phyloP scores from a whole-genome alignment of 2,888 invertebrate genomes.

The Dryobota labecula region DNA sequence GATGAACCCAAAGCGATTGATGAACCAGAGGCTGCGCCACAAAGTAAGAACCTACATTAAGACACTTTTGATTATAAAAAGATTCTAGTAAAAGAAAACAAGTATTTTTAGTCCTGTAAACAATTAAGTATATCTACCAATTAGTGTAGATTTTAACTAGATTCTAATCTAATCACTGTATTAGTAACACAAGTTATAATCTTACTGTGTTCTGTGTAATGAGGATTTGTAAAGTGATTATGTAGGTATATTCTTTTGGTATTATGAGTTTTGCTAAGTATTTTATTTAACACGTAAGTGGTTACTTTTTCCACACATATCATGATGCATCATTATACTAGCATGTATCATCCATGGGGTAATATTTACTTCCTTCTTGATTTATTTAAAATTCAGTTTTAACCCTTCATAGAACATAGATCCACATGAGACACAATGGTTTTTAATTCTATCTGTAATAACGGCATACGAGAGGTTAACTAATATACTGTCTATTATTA shows the following conservation, averaged over 20 bases:
- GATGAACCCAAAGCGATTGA: slow-evolving; percentile 80
- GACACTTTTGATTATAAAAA: neutral
- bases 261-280: neutral
- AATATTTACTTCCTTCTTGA: neutral
- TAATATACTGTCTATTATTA: neutral
- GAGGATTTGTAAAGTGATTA: neutral
- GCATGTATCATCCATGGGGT: slow-evolving; percentile 1
- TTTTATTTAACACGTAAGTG: neutral
- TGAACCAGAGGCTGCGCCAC: slow-evolving; percentile 77
- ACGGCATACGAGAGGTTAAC: too few relatives aligned
- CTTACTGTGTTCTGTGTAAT: slow-evolving; percentile 5
- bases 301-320: neutral
- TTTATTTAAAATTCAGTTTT: neutral
- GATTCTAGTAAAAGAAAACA: neutral
- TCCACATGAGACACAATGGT: too few relatives aligned
- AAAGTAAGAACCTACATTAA: slow-evolving; percentile 71
- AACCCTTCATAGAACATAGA: too few relatives aligned
- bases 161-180: slow-evolving; percentile 51
- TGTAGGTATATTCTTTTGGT: neutral
- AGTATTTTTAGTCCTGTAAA: slow-evolving; percentile 3
- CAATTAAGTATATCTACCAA: slow-evolving; percentile 36
- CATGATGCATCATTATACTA: neutral
- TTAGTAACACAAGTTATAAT: slow-evolving; percentile 29
- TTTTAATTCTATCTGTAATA: too few relatives aligned
- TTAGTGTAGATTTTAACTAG: slow-evolving; percentile 36